phyloP scores from a whole-genome alignment of 37 sponge, comb jelly and placozoan species.

The Oscarella lobularis region DNA sequence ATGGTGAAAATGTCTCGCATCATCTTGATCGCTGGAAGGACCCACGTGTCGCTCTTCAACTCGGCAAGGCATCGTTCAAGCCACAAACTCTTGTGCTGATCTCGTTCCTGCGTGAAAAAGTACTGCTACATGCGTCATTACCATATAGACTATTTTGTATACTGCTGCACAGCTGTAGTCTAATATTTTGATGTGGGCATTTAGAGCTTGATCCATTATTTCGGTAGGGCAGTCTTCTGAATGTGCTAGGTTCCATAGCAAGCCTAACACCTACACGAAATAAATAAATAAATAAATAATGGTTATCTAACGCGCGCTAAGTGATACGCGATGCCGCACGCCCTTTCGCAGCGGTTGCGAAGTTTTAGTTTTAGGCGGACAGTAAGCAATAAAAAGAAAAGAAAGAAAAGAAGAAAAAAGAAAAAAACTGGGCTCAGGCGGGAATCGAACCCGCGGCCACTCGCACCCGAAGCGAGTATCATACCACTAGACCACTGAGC shows the following conservation, averaged over 20 bases:
- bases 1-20: conserved; percentile 72
- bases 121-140: not conserved
- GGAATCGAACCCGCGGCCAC: conserved; percentile 5
- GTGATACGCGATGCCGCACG: too few species aligned
- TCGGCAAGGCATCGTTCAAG: conserved; percentile 66
- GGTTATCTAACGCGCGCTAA: too few species aligned
- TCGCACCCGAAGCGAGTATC: conserved; percentile 1
- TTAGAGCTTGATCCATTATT: conserved; percentile 89
- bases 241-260: conserved; percentile 89
- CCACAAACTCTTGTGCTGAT: conserved; percentile 72
- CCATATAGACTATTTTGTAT: not conserved
- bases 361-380: too few species aligned
- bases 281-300: too few species aligned
- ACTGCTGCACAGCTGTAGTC: conserved; percentile 85
- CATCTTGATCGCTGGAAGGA: conserved; percentile 82
- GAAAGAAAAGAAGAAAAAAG: too few species aligned
- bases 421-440: conserved; percentile 6
- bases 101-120: conserved; percentile 44
- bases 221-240: conserved; percentile 79
- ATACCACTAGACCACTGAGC: conserved; percentile 5
- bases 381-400: too few species aligned
- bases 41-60: conserved; percentile 55
- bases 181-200: conserved; percentile 88
- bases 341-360: too few species aligned
- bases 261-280: conserved; percentile 76